Evolutionary conservation across 2,888 invertebrate species (phyloP), one percentile per base, ranked within the genome.

Genomic region (Trypoxylon attenuatum): DNA sequence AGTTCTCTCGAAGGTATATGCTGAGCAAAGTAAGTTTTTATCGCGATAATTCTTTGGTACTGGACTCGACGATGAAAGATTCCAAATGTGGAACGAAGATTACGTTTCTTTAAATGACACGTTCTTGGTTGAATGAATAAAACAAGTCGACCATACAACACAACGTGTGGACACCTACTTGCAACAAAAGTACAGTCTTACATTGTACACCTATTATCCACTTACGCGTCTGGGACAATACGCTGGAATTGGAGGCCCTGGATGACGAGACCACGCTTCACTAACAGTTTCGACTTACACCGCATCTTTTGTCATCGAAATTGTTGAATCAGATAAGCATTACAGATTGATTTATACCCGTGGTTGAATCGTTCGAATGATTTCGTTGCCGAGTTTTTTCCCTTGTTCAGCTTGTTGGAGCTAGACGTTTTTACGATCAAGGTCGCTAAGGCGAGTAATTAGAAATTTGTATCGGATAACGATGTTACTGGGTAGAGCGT

Each of bases 191-290:
- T 70, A 63, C 62, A 70, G 73, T 61, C 78, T 75, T 73, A 75
- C 71, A 76, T 71, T 66, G 76, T 66, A 59, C 73, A 73, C 71
- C 77, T 66, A 82, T 81, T 82, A 82, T 82, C 77, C 81, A 81
- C 81, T 81, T 81, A 81, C 82, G 74, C 66, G 77, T 81, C 69
- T 71, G 80, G 76, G 71, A 82, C 79, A 77, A 79, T 81, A 76
- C 79, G 78, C 54, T 80, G 76, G 58, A 81, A 81, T 80, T 81
- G 81, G 73, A 72, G 74, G 52, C 75, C 75, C 71, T 77, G 78
- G 71, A 82, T 75, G 71, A 78, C 72, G 69, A 79, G 76, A 71
- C 77, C 80, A 65, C 75, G 78, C 70, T 77, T 75, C 50, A 62
- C 73, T 55, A 71, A 68, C 58, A 62, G 70, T 63, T 76, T 64